Conservation (phyloP, 2,888 invertebrate species). For the Aethes cnicana region DNA sequence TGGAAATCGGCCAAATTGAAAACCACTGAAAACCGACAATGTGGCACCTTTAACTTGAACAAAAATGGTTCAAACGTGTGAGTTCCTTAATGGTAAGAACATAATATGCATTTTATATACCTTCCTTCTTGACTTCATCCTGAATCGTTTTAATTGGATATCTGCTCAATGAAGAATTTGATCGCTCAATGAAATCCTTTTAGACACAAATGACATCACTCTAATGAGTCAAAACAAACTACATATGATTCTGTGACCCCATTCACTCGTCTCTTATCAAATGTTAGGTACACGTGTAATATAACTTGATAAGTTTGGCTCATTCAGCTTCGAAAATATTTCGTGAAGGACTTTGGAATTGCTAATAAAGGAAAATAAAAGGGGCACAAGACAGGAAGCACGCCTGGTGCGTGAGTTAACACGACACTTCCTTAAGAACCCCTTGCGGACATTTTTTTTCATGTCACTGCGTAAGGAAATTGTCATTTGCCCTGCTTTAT, state of each 20-base stretch:
- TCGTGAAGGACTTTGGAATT: slow-evolving; percentile 38
- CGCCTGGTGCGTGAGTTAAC: slow-evolving; percentile 73
- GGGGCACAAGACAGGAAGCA: slow-evolving; percentile 69
- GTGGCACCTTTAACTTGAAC: too few species aligned
- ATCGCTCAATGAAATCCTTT: background rate
- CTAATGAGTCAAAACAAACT: slow-evolving; percentile 19
- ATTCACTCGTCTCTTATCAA: slow-evolving; percentile 24
- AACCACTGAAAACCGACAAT: too few species aligned
- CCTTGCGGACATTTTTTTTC: slow-evolving; percentile 51
- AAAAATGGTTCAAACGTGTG: too few species aligned
- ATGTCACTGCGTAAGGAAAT: slow-evolving; percentile 47
- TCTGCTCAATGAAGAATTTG: too few species aligned
- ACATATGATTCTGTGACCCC: slow-evolving; percentile 28
- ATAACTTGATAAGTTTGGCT: slow-evolving; percentile 12
- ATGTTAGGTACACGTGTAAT: slow-evolving; percentile 14
- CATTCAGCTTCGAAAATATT: slow-evolving; percentile 6
- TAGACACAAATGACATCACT: slow-evolving; percentile 18
- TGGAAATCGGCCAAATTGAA: too few species aligned
- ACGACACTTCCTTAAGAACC: slow-evolving; percentile 69
- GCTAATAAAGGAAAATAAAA: slow-evolving; percentile 56
- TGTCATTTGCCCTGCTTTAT: slow-evolving; percentile 41
- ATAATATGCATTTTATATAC: too few species aligned
- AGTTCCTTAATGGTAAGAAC: too few species aligned
- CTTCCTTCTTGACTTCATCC: too few species aligned
- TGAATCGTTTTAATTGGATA: too few species aligned